Conservation (phyloP, 1,140 invertebrate genomes). For the Drosophila kikkawai region DNA sequence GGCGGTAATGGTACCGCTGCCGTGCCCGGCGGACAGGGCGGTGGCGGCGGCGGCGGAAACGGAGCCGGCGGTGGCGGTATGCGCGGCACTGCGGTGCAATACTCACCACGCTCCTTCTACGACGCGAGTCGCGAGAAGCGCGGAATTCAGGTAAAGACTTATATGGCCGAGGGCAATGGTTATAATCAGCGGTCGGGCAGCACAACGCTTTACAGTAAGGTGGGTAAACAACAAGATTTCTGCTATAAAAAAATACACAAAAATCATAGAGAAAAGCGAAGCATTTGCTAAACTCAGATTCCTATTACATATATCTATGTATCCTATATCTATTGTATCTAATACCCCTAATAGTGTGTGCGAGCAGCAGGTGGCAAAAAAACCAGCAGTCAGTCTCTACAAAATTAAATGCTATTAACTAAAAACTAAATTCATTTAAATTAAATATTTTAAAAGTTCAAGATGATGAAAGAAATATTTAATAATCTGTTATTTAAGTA, state of each 20-base stretch:
- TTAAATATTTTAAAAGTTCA: neutral
- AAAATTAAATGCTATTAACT: neutral
- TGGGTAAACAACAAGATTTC: slow-evolving; percentile 85
- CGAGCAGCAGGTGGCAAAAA: slow-evolving; percentile 17
- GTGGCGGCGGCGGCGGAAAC: slow-evolving; percentile 19
- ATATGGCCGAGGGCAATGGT: slow-evolving; percentile 97
- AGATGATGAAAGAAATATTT: no score
- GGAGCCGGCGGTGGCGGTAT: slow-evolving; percentile 60
- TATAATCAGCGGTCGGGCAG: slow-evolving; percentile 89
- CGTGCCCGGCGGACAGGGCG: slow-evolving; percentile 42
- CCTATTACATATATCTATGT: slow-evolving; percentile 63
- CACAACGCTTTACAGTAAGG: slow-evolving; percentile 97
- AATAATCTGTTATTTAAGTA: no score
- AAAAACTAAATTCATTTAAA: neutral
- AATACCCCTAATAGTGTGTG: slow-evolving; percentile 25
- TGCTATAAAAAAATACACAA: slow-evolving; percentile 55
- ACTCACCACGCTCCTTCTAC: slow-evolving; percentile 85
- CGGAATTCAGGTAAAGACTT: slow-evolving; percentile 96
- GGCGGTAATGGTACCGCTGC: slow-evolving; percentile 53
- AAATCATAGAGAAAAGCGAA: slow-evolving; percentile 46
- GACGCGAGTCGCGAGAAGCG: slow-evolving; percentile 85
- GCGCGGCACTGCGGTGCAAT: slow-evolving; percentile 85
- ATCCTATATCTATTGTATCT: slow-evolving; percentile 55
- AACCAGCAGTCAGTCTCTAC: neutral
- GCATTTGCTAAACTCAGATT: slow-evolving; percentile 54